Percentiles rank a stretch among this genome's conserved stretches.
Conservation (phyloP, 1,140 invertebrate species). For the Brachionus asplanchnoidis region DNA sequence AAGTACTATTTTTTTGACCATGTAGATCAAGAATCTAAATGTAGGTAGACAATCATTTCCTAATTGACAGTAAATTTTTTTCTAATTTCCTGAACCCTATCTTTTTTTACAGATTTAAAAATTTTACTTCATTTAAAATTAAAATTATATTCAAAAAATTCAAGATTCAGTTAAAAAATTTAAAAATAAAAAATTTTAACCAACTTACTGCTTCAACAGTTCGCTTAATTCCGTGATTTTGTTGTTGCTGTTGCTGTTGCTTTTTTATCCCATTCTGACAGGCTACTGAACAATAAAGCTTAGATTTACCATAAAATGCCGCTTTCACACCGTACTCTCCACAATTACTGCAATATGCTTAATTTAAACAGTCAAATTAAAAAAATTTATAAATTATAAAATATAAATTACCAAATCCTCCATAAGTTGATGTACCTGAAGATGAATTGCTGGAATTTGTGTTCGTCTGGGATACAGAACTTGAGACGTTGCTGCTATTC, state of each 20-base stretch:
- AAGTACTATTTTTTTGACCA: too few species aligned
- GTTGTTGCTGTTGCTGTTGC: conserved; percentile 19
- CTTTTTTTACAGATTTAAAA: too few species aligned
- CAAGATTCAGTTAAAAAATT: too few species aligned
- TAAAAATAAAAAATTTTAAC: conserved; percentile 1
- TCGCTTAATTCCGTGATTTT: conserved; percentile 10
- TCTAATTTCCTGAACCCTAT: too few species aligned
- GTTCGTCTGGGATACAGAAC: neutral
- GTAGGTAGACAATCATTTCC: too few species aligned
- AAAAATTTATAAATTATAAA: too few species aligned
- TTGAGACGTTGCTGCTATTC: neutral
- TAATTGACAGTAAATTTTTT: too few species aligned
- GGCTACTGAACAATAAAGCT: conserved; percentile 55
- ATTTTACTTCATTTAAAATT: too few species aligned
- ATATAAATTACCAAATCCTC: neutral
- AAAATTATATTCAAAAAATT: too few species aligned
- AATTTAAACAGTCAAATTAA: too few species aligned
- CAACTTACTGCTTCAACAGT: neutral
- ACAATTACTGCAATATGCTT: conserved; percentile 77
- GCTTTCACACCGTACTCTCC: conserved; percentile 81
- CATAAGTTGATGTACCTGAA: neutral
- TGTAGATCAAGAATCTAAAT: too few species aligned
- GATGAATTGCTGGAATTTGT: neutral
- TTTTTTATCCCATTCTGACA: conserved; percentile 31
- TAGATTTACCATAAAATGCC: conserved; percentile 78